These are phyloP conservation scores for Pterostichus madidus DNA, from an alignment of 2,888 invertebrate species.

Conservation along the genomic window DNA sequence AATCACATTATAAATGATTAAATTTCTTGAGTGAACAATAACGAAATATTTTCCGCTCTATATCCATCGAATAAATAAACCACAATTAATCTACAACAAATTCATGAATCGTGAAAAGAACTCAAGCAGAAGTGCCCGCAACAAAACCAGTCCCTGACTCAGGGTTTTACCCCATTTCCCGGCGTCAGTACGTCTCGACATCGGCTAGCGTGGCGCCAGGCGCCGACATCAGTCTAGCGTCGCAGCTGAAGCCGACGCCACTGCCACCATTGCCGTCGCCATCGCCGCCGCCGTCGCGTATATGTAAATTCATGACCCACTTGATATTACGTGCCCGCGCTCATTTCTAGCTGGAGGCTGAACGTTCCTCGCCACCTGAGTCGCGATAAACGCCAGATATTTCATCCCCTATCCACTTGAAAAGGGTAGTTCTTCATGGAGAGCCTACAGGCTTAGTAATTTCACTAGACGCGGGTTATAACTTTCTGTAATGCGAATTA, in stretches of 20 bases:
- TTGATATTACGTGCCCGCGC: constrained; percentile 52
- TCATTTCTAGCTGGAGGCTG: constrained; percentile 11
- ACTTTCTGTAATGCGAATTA: too few relatives aligned
- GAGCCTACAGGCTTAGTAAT: background rate
- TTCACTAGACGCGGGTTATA: background rate
- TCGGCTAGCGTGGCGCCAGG: background rate
- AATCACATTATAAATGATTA: too few relatives aligned
- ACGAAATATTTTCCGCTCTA: too few relatives aligned
- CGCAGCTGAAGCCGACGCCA: background rate
- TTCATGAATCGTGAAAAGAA: background rate
- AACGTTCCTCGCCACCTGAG: constrained; percentile 3
- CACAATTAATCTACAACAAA: background rate
- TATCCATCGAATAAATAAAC: too few relatives aligned
- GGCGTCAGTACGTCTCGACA: background rate
- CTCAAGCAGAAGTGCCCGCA: background rate
- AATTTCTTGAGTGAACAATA: too few relatives aligned
- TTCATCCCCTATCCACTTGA: background rate
- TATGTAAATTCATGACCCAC: constrained; percentile 63
- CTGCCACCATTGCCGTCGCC: too few relatives aligned
- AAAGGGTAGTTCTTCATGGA: background rate
- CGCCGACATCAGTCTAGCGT: background rate
- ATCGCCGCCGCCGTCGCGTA: constrained; percentile 13
- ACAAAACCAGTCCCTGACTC: background rate
- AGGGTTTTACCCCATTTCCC: background rate
- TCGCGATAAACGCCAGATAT: constrained; percentile 24